Conservation (phyloP, 2,113 vertebrate genomes). For the Typhlomys cinereus region DNA sequence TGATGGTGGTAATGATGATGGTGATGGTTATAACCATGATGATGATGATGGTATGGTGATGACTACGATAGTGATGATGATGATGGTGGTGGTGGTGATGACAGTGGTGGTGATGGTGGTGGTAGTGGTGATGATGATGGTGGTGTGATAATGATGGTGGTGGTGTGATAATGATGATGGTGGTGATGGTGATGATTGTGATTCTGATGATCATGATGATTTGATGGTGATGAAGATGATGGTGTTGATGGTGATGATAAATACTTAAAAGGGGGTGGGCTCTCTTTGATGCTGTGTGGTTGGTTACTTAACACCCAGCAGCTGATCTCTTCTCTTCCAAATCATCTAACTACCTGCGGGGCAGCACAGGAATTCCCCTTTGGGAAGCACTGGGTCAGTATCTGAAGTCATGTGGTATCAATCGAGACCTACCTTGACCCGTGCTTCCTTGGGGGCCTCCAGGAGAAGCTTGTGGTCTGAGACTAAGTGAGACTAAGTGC, state of each 20-base stretch:
- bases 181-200: background rate
- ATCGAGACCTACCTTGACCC: background rate
- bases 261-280: background rate
- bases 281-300: background rate
- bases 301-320: background rate
- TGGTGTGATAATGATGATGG: background rate
- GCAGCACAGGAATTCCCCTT: background rate
- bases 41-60: background rate
- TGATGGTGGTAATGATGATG: too few species aligned
- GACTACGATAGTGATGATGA: accelerated
- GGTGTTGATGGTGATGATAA: background rate
- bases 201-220: background rate
- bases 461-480: background rate
- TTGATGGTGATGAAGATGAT: background rate
- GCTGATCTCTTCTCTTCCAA: background rate
- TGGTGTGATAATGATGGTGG: background rate
- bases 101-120: background rate
- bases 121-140: background rate
- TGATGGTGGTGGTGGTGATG: background rate
- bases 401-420: background rate
- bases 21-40: too few species aligned
- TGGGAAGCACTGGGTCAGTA: background rate
- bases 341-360: background rate
- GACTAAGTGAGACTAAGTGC: too few species aligned
- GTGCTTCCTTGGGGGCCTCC: background rate